These are phyloP conservation scores for Drosophila anceps DNA, from an alignment of 2,888 invertebrate genomes.

Conservation along the genomic window DNA sequence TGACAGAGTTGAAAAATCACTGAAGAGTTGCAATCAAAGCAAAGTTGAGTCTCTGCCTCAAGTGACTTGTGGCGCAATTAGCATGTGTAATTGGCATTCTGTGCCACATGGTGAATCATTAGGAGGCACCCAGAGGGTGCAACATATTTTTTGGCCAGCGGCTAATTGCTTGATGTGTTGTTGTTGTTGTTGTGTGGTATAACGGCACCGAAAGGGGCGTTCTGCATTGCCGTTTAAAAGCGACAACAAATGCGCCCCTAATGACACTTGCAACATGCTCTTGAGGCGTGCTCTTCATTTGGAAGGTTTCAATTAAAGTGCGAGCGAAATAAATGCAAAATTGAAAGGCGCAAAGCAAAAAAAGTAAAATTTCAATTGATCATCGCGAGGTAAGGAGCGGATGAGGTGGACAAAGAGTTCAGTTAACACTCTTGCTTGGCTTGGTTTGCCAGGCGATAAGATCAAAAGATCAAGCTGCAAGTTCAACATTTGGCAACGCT, in stretches of 20 bases:
- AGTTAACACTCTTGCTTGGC: constrained; percentile 63
- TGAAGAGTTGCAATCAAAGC: constrained; percentile 38
- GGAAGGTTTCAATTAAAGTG: constrained; percentile 52
- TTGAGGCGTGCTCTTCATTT: constrained; percentile 51
- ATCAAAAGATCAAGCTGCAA: constrained; percentile 73
- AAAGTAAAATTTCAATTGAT: constrained; percentile 74
- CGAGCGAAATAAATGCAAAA: constrained; percentile 53
- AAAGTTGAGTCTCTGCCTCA: constrained; percentile 37
- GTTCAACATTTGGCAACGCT: constrained; percentile 55
- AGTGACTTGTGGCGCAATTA: constrained; percentile 54
- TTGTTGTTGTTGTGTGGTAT: constrained; percentile 5
- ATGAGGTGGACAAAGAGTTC: constrained; percentile 22
- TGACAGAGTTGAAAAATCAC: constrained; percentile 32
- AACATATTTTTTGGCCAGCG: constrained; percentile 31
- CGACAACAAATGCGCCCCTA: constrained; percentile 65
- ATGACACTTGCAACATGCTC: constrained; percentile 69
- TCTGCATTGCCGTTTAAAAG: constrained; percentile 52
- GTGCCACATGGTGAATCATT: constrained; percentile 40
- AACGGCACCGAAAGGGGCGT: constrained; percentile 51
- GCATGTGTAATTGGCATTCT: constrained; percentile 61
- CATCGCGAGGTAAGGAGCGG: constrained; percentile 6
- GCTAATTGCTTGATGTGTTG: constrained; percentile 54
- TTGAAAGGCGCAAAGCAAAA: constrained; percentile 14
- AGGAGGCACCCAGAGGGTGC: constrained; percentile 38
- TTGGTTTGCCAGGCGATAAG: constrained; percentile 57